Evolutionary conservation across 1,140 invertebrate genomes (phyloP).

Genomic region (Hyposmocoma kahamanoa): DNA sequence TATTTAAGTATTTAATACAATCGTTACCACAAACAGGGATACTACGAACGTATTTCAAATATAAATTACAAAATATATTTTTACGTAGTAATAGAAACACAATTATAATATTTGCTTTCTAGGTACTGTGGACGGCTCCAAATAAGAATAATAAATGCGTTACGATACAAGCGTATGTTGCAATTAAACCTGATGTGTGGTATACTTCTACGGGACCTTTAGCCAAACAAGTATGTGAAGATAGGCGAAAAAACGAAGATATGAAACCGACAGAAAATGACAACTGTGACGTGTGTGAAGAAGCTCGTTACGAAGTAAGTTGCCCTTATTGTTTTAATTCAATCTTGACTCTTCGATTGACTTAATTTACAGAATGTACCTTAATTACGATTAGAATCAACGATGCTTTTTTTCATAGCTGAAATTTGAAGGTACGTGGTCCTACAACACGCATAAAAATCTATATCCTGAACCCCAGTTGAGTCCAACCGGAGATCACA

Average conservation of each 20-base stretch:
- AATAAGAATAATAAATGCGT: constrained; percentile 55
- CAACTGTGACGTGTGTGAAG: constrained; percentile 49
- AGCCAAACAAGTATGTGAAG: constrained; percentile 50
- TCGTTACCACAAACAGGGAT: too few relatives aligned
- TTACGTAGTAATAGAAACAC: too few relatives aligned
- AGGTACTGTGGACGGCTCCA: constrained; percentile 55
- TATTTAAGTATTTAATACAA: too few relatives aligned
- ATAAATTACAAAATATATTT: too few relatives aligned
- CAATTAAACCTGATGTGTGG: constrained; percentile 46
- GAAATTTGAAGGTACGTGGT: constrained; percentile 97
- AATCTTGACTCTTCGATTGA: too few relatives aligned
- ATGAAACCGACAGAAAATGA: constrained; percentile 53
- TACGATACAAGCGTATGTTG: constrained; percentile 53
- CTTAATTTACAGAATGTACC: too few relatives aligned
- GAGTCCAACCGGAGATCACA: too few relatives aligned
- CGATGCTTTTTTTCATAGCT: constrained; percentile 70
- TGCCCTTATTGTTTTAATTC: too few relatives aligned
- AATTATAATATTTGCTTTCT: constrained; percentile 7
- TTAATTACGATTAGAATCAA: too few relatives aligned
- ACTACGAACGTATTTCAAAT: too few relatives aligned
- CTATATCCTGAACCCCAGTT: constrained; percentile 88
- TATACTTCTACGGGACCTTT: constrained; percentile 21
- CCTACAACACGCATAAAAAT: constrained; percentile 95
- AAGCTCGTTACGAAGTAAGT: constrained; percentile 58
- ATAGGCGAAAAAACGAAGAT: constrained; percentile 48